These are phyloP conservation scores for Dolichomitus sp. DNA, from an alignment of 2,888 invertebrate species.

Conservation along the genomic window DNA sequence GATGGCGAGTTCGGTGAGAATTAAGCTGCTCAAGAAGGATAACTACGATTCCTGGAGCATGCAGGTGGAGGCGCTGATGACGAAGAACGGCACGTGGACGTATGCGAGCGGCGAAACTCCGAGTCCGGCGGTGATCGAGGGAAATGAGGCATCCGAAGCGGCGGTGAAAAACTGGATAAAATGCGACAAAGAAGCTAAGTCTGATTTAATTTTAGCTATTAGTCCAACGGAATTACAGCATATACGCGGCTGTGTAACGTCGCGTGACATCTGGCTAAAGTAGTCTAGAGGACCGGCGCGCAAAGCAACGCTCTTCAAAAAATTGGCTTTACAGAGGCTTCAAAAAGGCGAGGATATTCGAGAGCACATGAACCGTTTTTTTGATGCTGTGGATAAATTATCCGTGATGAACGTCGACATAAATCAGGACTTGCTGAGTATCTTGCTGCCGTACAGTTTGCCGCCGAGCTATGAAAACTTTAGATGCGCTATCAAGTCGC, in stretches of 20 bases:
- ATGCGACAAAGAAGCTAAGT: background rate
- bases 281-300: constrained; percentile 44
- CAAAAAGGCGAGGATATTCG: constrained; percentile 38
- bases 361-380: constrained; percentile 38
- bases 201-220: constrained; percentile 19
- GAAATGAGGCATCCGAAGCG: background rate
- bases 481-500: constrained; percentile 40
- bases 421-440: constrained; percentile 23
- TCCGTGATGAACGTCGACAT: constrained; percentile 31
- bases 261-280: constrained; percentile 18
- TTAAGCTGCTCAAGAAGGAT: background rate
- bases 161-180: background rate
- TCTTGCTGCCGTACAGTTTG: constrained; percentile 41
- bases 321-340: constrained; percentile 21
- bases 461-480: constrained; percentile 41
- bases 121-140: background rate
- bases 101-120: background rate
- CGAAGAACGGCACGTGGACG: background rate
- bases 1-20: background rate
- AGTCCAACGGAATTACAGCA: constrained; percentile 4
- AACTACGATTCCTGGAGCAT: constrained; percentile 23
- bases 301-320: constrained; percentile 44
- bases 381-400: constrained; percentile 48
- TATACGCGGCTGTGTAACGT: constrained; percentile 28
- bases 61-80: constrained; percentile 9